Conservation (phyloP, 2,888 invertebrate genomes). For the Glaucopsyche alexis region DNA sequence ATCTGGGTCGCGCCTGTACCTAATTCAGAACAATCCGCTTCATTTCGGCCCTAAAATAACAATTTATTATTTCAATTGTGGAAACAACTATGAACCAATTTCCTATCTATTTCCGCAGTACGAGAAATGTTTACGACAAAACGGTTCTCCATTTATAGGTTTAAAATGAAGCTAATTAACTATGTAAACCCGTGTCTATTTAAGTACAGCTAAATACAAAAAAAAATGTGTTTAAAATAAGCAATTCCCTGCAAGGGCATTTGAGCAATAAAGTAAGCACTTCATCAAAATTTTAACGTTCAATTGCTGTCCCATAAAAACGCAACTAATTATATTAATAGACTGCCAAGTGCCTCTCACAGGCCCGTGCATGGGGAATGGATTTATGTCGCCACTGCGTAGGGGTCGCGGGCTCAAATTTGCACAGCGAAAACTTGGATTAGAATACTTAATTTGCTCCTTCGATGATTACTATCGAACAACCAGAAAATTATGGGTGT, state of each 20-base stretch:
- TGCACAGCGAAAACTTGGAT: not conserved
- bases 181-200: not conserved
- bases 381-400: not conserved
- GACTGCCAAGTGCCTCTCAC: constrained; percentile 12
- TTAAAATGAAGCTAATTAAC: not conserved
- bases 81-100: constrained; percentile 17
- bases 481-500: too few species aligned
- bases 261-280: constrained; percentile 14
- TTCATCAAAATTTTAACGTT: constrained; percentile 16
- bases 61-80: constrained; percentile 24
- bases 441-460: not conserved
- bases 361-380: not conserved
- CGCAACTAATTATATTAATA: constrained; percentile 18
- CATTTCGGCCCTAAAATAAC: constrained; percentile 23
- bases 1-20: constrained; percentile 11
- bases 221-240: not conserved
- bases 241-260: not conserved
- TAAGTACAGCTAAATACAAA: not conserved
- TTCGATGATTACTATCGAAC: too few species aligned
- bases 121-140: constrained; percentile 3
- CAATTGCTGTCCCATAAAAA: constrained; percentile 22
- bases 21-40: constrained; percentile 18
- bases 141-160: not conserved
- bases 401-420: constrained; percentile 20
- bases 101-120: constrained; percentile 3